phyloP scores from a whole-genome alignment of 2,113 vertebrate genomes.

The Tragelaphus strepsiceros region DNA sequence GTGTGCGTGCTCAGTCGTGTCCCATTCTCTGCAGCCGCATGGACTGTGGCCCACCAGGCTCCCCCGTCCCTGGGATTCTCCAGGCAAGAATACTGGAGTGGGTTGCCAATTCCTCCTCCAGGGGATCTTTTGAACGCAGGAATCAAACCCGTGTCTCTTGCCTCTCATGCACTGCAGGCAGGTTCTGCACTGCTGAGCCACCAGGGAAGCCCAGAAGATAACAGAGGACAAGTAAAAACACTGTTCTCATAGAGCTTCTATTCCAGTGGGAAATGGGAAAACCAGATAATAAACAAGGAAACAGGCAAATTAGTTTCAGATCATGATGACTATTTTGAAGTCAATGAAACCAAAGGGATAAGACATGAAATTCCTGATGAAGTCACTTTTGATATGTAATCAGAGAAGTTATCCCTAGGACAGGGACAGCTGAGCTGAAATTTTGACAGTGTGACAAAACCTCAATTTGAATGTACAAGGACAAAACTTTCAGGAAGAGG shows the following conservation, averaged over 20 bases:
- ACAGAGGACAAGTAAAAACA: neutral
- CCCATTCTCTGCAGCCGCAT: neutral
- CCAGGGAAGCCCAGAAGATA: neutral
- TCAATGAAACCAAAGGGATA: neutral
- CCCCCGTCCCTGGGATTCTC: neutral
- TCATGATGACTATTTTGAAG: neutral
- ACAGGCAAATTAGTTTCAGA: neutral
- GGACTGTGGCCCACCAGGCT: neutral
- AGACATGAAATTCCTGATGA: neutral
- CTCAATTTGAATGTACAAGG: neutral
- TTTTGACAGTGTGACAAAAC: neutral
- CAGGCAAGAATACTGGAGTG: neutral
- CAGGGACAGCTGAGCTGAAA: neutral
- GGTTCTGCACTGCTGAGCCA: neutral
- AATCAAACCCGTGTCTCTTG: neutral
- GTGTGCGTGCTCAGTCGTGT: neutral
- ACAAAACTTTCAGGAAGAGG: neutral
- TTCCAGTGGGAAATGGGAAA: neutral
- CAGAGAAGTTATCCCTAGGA: neutral
- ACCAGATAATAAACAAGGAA: neutral
- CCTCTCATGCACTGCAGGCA: neutral
- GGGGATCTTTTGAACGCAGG: neutral
- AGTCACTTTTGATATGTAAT: neutral
- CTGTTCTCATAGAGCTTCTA: neutral
- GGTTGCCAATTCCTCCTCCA: neutral